These are phyloP conservation scores for Pachliopta kotzebuea DNA, from an alignment of 2,888 invertebrate genomes.

Conservation along the genomic window DNA sequence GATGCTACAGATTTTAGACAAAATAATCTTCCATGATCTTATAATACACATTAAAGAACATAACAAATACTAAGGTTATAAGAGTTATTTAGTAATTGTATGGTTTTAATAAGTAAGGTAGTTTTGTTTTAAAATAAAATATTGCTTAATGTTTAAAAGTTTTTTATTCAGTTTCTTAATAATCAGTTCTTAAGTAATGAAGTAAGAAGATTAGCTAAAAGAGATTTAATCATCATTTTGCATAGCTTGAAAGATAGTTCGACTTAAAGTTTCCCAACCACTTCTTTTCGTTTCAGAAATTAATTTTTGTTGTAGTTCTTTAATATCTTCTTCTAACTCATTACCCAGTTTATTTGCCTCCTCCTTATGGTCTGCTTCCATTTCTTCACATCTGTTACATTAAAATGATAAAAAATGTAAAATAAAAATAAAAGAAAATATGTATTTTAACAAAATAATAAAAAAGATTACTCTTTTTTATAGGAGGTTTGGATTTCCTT, in stretches of 20 bases:
- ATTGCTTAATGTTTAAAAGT: too few relatives aligned
- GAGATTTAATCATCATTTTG: constrained; percentile 56
- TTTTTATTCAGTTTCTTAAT: too few relatives aligned
- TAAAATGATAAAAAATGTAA: constrained; percentile 3
- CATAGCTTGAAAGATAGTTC: constrained; percentile 63
- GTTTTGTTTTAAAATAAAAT: too few relatives aligned
- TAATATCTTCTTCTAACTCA: constrained; percentile 61
- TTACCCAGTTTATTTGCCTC: constrained; percentile 57
- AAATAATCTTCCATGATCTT: too few relatives aligned
- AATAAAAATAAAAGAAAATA: constrained; percentile 29
- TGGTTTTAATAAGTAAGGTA: too few relatives aligned
- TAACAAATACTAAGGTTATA: too few relatives aligned
- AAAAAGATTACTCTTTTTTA: constrained; percentile 53
- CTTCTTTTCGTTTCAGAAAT: constrained; percentile 61
- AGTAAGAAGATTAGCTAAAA: background rate
- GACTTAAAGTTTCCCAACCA: constrained; percentile 58
- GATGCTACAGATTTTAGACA: too few relatives aligned
- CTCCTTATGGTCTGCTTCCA: constrained; percentile 52
- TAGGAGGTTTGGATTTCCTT: constrained; percentile 54
- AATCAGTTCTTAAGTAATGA: too few relatives aligned
- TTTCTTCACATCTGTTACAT: constrained; percentile 54
- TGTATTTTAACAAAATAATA: constrained; percentile 12
- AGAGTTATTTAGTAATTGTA: too few relatives aligned
- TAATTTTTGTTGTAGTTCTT: constrained; percentile 59
- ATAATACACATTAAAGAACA: too few relatives aligned